phyloP scores from a whole-genome alignment of 2,113 vertebrate genomes.

The Tautogolabrus adspersus region DNA sequence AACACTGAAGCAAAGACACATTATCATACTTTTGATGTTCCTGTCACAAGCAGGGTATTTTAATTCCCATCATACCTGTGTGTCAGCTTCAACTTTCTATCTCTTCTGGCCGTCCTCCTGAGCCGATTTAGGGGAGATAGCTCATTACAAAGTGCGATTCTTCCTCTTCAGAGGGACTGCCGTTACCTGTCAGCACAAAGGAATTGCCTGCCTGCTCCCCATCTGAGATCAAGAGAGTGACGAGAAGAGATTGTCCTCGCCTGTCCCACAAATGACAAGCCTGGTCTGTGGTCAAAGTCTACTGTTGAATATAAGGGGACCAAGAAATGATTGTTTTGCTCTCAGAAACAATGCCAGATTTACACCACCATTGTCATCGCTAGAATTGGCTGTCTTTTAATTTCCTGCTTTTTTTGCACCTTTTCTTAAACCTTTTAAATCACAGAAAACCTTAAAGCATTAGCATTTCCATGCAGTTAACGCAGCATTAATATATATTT shows the following conservation, averaged over 20 bases:
- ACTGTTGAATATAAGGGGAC: conserved; percentile 4
- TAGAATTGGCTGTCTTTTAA: no score
- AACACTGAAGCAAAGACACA: not conserved
- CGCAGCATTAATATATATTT: not conserved
- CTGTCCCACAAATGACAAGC: conserved; percentile 16
- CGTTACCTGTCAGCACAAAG: conserved; percentile 56
- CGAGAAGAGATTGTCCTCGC: conserved; percentile 32
- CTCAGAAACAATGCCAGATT: not conserved
- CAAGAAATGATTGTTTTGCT: not conserved
- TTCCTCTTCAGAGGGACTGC: conserved; percentile 52
- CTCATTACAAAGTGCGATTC: conserved; percentile 72
- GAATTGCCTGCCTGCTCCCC: conserved; percentile 58
- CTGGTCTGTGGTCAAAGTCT: not conserved
- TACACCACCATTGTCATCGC: not conserved
- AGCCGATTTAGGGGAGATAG: conserved; percentile 43
- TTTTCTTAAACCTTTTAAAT: not conserved
- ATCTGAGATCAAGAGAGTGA: conserved; percentile 63
- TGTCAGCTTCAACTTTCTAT: conserved; percentile 31
- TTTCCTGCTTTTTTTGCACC: not conserved
- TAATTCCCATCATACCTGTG: conserved; percentile 49
- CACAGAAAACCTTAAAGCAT: not conserved
- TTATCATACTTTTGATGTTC: conserved; percentile 47
- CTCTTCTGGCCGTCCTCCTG: conserved; percentile 15
- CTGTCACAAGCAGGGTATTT: conserved; percentile 21
- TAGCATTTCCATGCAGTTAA: no score